These are phyloP conservation scores for Tipula unca DNA, from an alignment of 2,888 invertebrate species.

Conservation along the genomic window DNA sequence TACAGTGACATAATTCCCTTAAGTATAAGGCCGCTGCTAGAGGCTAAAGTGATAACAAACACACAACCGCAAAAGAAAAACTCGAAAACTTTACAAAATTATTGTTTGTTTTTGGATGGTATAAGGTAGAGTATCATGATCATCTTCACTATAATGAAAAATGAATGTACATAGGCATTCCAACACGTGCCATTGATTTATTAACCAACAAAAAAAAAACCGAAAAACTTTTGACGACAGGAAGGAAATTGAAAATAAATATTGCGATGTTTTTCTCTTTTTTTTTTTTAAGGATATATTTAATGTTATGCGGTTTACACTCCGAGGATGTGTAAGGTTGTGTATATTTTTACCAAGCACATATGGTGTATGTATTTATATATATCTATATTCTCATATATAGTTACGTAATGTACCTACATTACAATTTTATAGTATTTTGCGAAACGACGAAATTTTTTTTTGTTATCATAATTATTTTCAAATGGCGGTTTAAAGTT, in stretches of 20 bases:
- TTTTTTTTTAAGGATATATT: background rate
- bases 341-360: background rate
- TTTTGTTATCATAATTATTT: background rate
- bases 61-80: background rate
- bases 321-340: background rate
- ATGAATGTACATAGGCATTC: background rate
- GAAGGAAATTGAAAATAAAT: constrained; percentile 14
- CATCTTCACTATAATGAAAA: background rate
- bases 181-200: background rate
- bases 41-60: background rate
- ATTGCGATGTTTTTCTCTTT: background rate
- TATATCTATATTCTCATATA: background rate
- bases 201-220: background rate
- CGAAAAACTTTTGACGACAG: background rate
- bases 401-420: background rate
- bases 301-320: background rate
- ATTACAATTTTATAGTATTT: background rate
- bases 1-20: background rate
- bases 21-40: background rate
- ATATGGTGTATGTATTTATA: background rate
- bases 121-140: too few relatives aligned
- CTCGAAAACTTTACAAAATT: background rate
- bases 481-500: background rate
- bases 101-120: background rate
- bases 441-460: background rate